phyloP scores from a whole-genome alignment of 2,797 vertebrate species.

The Alosa sapidissima region DNA sequence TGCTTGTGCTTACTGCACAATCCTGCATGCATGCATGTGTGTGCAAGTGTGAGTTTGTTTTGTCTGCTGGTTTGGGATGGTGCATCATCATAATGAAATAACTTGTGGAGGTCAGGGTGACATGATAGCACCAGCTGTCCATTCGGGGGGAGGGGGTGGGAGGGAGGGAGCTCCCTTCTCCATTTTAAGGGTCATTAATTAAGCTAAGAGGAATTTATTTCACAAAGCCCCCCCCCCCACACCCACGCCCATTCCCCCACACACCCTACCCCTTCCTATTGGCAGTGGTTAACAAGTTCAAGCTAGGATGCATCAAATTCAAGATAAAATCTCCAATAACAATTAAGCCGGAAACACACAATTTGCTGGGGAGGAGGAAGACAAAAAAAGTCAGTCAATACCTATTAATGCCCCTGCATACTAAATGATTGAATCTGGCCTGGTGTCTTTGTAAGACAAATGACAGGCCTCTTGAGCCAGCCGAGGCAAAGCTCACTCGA shows the following conservation, averaged over 20 bases:
- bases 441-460: conserved; percentile 38
- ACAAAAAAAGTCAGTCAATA: conserved; percentile 66
- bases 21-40: neutral
- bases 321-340: conserved; percentile 82
- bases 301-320: conserved; percentile 66
- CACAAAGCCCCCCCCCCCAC: conserved; percentile 55
- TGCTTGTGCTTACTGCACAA: neutral
- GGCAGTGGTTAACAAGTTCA: conserved; percentile 69
- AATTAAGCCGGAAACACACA: conserved; percentile 78
- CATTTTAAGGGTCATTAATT: conserved; percentile 68
- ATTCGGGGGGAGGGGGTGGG: conserved; percentile 48
- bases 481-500: conserved; percentile 5
- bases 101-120: conserved; percentile 67
- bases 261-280: conserved; percentile 51
- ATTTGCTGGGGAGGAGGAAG: conserved; percentile 61
- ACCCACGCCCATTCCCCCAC: conserved; percentile 36
- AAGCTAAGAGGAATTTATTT: conserved; percentile 67
- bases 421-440: conserved; percentile 56
- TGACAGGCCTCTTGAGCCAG: conserved; percentile 26
- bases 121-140: conserved; percentile 66
- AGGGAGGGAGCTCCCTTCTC: conserved; percentile 28
- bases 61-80: conserved; percentile 32
- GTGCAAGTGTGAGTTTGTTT: neutral
- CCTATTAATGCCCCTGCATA: conserved; percentile 68
- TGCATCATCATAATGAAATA: conserved; percentile 57